Evolutionary conservation across 1,140 invertebrate genomes (phyloP).

Genomic region (Neodiprion virginianus): DNA sequence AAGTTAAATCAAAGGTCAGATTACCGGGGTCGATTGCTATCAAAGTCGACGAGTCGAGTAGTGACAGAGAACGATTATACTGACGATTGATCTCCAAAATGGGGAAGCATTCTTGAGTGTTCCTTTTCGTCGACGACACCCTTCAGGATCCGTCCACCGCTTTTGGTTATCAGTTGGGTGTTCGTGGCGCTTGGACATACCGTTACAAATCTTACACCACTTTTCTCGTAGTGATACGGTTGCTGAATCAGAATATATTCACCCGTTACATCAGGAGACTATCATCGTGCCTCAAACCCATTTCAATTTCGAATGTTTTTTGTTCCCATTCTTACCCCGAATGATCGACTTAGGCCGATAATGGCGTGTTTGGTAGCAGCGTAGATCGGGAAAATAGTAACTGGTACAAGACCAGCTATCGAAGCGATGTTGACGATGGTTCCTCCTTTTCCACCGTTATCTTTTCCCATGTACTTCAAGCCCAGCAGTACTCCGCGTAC

Average conservation of each 20-base stretch:
- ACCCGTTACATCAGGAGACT: not conserved
- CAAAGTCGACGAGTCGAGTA: too few species aligned
- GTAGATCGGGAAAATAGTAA: conserved; percentile 65
- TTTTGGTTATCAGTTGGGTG: conserved; percentile 39
- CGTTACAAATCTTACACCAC: conserved; percentile 53
- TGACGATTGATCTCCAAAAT: conserved; percentile 33
- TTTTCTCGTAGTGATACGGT: conserved; percentile 40
- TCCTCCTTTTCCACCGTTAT: conserved; percentile 65
- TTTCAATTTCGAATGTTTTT: not conserved
- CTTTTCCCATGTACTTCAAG: conserved; percentile 61
- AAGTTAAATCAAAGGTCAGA: not conserved
- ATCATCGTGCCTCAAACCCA: not conserved
- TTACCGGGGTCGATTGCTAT: not conserved
- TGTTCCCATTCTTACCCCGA: conserved; percentile 30
- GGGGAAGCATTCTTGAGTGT: conserved; percentile 19
- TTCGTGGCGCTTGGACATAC: conserved; percentile 63
- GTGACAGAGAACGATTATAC: conserved; percentile 6
- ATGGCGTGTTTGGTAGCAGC: conserved; percentile 70
- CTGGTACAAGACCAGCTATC: conserved; percentile 62
- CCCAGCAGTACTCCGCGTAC: conserved; percentile 37
- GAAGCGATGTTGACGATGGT: conserved; percentile 68
- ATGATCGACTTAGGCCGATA: conserved; percentile 47
- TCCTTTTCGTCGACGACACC: conserved; percentile 33
- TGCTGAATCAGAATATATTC: not conserved
- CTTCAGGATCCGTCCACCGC: conserved; percentile 34